Conservation (phyloP, 2,797 vertebrate genomes). For the Mareca strepera region DNA sequence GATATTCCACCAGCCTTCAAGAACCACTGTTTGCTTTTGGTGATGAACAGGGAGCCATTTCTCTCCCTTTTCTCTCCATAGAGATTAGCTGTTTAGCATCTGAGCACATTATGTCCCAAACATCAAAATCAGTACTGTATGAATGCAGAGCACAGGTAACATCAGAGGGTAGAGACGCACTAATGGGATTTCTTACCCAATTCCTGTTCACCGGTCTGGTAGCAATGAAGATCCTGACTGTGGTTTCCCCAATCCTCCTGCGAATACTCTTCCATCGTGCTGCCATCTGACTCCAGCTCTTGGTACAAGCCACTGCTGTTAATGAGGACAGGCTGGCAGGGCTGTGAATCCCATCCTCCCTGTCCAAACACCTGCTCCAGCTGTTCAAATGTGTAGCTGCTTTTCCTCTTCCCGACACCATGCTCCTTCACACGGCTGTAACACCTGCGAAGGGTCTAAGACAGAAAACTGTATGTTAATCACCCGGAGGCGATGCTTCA, state of each 20-base stretch:
- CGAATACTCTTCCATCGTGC: slow-evolving; percentile 96
- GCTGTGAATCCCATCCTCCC: slow-evolving; percentile 97
- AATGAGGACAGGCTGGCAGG: slow-evolving; percentile 96
- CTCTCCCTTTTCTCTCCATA: not conserved
- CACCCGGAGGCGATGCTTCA: not conserved
- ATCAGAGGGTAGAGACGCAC: fast-evolving
- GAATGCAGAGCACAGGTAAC: not conserved
- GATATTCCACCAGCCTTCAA: not conserved
- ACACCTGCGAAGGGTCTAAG: slow-evolving; percentile 93
- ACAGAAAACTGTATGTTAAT: slow-evolving; percentile 49
- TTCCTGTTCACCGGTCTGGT: slow-evolving; percentile 93
- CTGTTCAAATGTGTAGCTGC: slow-evolving; percentile 99
- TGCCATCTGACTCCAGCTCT: slow-evolving; percentile 97
- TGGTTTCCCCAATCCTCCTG: slow-evolving; percentile 98
- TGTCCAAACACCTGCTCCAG: slow-evolving; percentile 99
- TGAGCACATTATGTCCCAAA: fast-evolving
- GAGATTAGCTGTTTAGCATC: fast-evolving
- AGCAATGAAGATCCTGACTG: slow-evolving; percentile 93
- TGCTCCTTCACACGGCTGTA: slow-evolving; percentile 99
- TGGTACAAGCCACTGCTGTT: slow-evolving; percentile 98
- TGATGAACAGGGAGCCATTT: not conserved
- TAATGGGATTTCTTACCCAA: slow-evolving; percentile 82
- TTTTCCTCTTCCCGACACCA: slow-evolving; percentile 97
- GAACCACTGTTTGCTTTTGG: not conserved
- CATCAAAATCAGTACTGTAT: fast-evolving